Evolutionary conservation across 1,140 invertebrate genomes (phyloP).

Genomic region (Drosophila navojoa): DNA sequence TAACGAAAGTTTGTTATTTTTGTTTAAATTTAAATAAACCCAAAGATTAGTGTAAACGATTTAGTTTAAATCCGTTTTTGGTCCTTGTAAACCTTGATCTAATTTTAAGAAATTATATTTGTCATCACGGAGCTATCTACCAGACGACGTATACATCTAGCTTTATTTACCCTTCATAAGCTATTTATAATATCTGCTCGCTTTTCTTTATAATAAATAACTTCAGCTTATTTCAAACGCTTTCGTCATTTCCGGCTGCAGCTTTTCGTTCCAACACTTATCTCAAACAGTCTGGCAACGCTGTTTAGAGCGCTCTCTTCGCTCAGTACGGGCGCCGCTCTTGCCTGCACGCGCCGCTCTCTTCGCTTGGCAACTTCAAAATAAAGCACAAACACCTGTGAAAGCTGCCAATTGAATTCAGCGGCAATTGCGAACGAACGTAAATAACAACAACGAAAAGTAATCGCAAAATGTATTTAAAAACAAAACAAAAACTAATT

Average conservation of each 20-base stretch:
- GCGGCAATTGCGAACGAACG: slow-evolving; percentile 39
- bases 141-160: neutral
- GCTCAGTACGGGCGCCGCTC: neutral
- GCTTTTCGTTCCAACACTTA: no score
- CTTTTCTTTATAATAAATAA: no score
- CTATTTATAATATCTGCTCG: no score
- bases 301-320: slow-evolving; percentile 27
- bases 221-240: no score
- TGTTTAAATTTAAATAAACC: no score
- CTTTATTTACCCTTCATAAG: neutral
- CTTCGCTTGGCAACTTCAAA: slow-evolving; percentile 46
- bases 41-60: no score
- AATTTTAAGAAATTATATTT: neutral
- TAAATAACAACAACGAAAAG: slow-evolving; percentile 50
- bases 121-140: no score
- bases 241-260: neutral
- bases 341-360: slow-evolving; percentile 17
- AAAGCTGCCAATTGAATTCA: slow-evolving; percentile 48
- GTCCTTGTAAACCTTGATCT: no score
- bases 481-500: slow-evolving; percentile 49
- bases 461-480: slow-evolving; percentile 52
- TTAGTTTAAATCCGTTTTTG: no score
- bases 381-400: slow-evolving; percentile 58
- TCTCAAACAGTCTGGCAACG: slow-evolving; percentile 44
- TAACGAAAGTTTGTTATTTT: no score